Evolutionary conservation across 2,797 vertebrate genomes (phyloP).

Genomic region (Poecilia picta): DNA sequence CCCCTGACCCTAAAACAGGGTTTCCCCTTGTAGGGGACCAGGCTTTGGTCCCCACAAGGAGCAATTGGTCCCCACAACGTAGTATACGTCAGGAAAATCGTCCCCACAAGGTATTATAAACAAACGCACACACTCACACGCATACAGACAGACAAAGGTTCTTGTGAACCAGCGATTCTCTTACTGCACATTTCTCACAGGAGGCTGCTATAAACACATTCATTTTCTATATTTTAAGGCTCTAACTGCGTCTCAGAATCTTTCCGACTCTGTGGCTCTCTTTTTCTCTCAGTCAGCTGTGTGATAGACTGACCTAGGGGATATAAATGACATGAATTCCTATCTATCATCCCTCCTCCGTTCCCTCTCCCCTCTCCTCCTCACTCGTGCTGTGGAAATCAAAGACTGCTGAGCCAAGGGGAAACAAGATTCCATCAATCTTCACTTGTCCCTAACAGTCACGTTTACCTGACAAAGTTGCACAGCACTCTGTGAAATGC

Average conservation of each 20-base stretch:
- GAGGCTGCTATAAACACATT: slow-evolving; percentile 26
- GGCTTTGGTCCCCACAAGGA: too few species aligned
- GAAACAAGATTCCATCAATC: slow-evolving; percentile 79
- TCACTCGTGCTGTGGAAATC: slow-evolving; percentile 67
- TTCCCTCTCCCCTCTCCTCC: slow-evolving; percentile 52
- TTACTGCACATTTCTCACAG: slow-evolving; percentile 11
- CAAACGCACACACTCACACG: background rate
- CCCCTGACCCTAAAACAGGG: too few species aligned
- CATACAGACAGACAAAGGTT: background rate
- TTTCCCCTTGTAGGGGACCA: too few species aligned
- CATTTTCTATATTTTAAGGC: slow-evolving; percentile 35
- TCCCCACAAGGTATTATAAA: too few species aligned
- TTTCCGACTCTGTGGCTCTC: slow-evolving; percentile 30
- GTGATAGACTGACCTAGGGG: slow-evolving; percentile 70
- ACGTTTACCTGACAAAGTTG: slow-evolving; percentile 79
- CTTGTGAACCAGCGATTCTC: background rate
- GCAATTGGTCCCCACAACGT: too few species aligned
- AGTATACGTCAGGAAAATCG: too few species aligned
- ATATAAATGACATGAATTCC: slow-evolving; percentile 75
- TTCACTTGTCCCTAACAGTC: slow-evolving; percentile 75
- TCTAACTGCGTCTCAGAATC: slow-evolving; percentile 24
- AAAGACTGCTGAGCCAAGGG: slow-evolving; percentile 82
- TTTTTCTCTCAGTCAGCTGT: slow-evolving; percentile 44
- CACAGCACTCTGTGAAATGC: slow-evolving; percentile 75
- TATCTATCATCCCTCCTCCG: slow-evolving; percentile 71